These are phyloP conservation scores for Trachymyrmex cornetzi DNA, from an alignment of 1,140 invertebrate genomes.

Conservation along the genomic window DNA sequence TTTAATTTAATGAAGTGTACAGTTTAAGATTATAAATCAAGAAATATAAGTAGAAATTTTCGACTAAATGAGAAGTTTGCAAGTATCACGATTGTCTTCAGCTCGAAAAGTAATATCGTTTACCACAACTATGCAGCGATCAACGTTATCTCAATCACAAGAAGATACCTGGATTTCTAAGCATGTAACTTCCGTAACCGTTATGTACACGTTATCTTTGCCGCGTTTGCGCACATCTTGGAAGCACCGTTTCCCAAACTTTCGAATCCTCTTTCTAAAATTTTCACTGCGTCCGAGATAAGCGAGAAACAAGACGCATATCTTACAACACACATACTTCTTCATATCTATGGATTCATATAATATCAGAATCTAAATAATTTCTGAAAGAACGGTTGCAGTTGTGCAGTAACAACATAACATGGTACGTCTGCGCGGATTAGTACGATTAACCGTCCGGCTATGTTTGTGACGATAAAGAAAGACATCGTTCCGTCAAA, in stretches of 20 bases:
- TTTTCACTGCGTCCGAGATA: neutral
- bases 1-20: conserved; percentile 16
- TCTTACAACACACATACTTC: neutral
- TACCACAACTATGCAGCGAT: conserved; percentile 9
- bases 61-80: conserved; percentile 16
- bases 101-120: conserved; percentile 22
- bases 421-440: neutral
- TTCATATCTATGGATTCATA: neutral
- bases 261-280: conserved; percentile 40
- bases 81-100: neutral
- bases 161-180: conserved; percentile 20
- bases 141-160: conserved; percentile 36
- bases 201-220: conserved; percentile 41
- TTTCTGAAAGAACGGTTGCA: neutral
- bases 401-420: neutral
- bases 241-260: conserved; percentile 30
- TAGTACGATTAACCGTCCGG: neutral
- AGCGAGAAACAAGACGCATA: neutral
- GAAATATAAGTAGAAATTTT: neutral
- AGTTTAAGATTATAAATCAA: neutral
- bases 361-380: neutral
- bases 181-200: conserved; percentile 25
- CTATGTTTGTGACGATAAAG: neutral
- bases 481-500: conserved; percentile 5
- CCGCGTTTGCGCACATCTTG: conserved; percentile 20